A percentile compares a stretch with the other conserved stretches of the same genome.
These are phyloP conservation scores for Capromys pilorides DNA, from an alignment of 2,797 vertebrate species.

Conservation along the genomic window DNA sequence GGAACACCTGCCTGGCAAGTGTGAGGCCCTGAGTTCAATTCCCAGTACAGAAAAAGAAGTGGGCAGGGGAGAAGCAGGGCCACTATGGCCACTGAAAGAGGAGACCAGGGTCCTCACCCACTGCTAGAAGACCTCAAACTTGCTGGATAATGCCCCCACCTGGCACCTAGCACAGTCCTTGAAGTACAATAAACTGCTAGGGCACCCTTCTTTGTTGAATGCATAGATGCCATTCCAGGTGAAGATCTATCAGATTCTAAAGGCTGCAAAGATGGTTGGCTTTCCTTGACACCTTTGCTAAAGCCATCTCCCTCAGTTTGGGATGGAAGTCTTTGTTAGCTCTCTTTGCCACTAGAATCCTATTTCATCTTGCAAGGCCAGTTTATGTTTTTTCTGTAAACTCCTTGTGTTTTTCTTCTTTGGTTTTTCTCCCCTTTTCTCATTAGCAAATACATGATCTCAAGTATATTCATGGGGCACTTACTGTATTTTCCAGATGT, in stretches of 20 bases:
- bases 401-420: neutral
- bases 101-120: neutral
- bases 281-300: neutral
- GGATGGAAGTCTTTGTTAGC: neutral
- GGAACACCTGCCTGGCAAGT: too few relatives aligned
- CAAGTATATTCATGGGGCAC: neutral
- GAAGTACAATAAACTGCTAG: neutral
- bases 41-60: too few relatives aligned
- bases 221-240: neutral
- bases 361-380: neutral
- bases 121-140: neutral
- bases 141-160: neutral
- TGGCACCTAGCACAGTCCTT: neutral
- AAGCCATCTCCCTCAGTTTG: neutral
- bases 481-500: neutral
- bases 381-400: neutral
- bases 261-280: neutral
- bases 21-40: too few relatives aligned
- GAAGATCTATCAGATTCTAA: neutral
- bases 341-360: neutral
- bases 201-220: neutral
- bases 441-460: neutral
- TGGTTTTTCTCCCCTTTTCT: neutral
- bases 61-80: neutral
- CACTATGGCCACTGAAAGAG: neutral